Base-by-base conservation (phyloP, 2,113 vertebrate species). In the Dasyprocta punctata region DNA sequence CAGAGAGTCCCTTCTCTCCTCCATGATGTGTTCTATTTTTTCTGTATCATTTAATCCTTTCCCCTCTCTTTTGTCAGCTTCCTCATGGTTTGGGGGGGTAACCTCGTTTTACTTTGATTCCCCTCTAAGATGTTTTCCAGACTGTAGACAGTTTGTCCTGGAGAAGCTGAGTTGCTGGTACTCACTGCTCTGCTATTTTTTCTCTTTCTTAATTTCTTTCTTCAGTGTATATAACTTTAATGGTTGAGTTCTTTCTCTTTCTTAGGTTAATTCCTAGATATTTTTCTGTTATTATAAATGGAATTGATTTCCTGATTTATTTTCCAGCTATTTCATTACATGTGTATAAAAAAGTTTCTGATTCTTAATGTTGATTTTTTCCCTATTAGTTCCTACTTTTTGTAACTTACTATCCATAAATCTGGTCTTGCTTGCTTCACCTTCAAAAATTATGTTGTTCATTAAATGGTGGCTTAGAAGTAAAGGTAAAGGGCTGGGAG, bases 361-460 rank as follows among this genome's bases (percentile, higher is more conserved):
- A 75, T 44, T 47, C 71, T 41, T 75, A 75, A 75, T 75, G 24
- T 44, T 75, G 41, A 75, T 28, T 75, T 75, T 75, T 75, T 8
- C 26, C 2, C 41, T 44, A n/a, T 28, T 75, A 69, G 67, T 69
- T 69, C 12, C 2, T 75, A 28, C 20, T 75, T 44, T 75, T 75
- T 44, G 4, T 41, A 73, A 41, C 24, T 44, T 14, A 75, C 71
- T 75, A 75, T 22, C 69, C 5, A 22, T 28, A 54, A 3, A 30
- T 95, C 17, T 93, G 61, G 19, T 9, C 16, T 96, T 28, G 54
- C 5, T 75, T 89, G 4, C 84, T 86, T 86, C 11, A 38, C 47
- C 83, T 13, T 88, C 65, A 88, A 95, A 95, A 81, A 30, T 87
- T 78, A 84, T 49, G 9, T 83, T 63, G 49, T 95, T 94, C 2